phyloP scores from a whole-genome alignment of 2,888 invertebrate genomes.

The Amiota mariae region DNA sequence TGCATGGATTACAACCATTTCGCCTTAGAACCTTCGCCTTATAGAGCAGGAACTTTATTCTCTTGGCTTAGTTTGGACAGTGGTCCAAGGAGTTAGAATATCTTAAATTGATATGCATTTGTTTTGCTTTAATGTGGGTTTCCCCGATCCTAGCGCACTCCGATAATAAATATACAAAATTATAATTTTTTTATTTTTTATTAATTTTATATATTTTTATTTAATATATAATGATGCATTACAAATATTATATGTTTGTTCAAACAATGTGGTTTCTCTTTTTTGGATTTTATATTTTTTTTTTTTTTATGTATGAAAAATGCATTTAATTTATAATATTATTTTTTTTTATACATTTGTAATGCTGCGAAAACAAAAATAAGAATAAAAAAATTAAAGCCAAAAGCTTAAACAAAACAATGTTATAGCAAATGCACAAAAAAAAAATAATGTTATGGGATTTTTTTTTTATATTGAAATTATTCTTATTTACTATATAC shows the following conservation, averaged over 20 bases:
- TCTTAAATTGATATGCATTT: too few species aligned
- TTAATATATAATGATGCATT: neutral
- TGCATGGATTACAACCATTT: too few species aligned
- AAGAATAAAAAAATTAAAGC: constrained; percentile 6
- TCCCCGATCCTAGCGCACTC: too few species aligned
- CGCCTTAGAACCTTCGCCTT: too few species aligned
- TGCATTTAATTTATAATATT: constrained; percentile 10
- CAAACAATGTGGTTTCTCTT: constrained; percentile 42
- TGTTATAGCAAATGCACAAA: constrained; percentile 3
- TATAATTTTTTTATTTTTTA: too few species aligned
- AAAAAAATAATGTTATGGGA: neutral
- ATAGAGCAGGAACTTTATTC: too few species aligned
- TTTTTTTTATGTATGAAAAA: constrained; percentile 18
- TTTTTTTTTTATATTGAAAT: too few species aligned
- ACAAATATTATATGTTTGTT: neutral
- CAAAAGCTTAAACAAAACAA: constrained; percentile 10
- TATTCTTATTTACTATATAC: constrained; percentile 27
- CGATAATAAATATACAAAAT: too few species aligned
- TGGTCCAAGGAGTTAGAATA: too few species aligned
- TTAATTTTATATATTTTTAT: neutral
- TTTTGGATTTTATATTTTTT: constrained; percentile 31
- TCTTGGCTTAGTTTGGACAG: too few species aligned
- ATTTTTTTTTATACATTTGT: constrained; percentile 1
- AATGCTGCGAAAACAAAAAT: neutral
- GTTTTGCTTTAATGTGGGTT: too few species aligned